phyloP scores from a whole-genome alignment of 2,797 vertebrate genomes.

The Chiloscyllium punctatum region DNA sequence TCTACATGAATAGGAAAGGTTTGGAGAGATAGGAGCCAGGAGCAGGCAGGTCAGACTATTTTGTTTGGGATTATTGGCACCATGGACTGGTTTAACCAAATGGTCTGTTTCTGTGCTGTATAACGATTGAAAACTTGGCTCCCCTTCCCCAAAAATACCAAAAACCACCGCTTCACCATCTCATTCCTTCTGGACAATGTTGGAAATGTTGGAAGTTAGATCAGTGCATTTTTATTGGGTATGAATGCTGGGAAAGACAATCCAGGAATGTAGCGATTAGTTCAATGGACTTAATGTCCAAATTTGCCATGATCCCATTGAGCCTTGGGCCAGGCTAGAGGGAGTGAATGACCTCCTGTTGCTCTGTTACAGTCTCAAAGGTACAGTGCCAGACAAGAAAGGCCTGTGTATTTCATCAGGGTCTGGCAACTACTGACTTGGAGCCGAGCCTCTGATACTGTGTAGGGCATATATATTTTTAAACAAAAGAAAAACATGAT shows the following conservation, averaged over 20 bases:
- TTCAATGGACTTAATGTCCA: not conserved
- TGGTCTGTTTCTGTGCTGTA: too few relatives aligned
- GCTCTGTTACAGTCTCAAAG: not conserved
- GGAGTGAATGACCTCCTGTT: not conserved
- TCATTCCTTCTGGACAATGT: too few relatives aligned
- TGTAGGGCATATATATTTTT: not conserved
- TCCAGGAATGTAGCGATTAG: not conserved
- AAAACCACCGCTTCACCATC: too few relatives aligned
- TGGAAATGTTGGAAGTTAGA: not conserved
- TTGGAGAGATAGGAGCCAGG: too few relatives aligned
- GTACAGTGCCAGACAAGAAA: not conserved
- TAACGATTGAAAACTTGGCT: too few relatives aligned
- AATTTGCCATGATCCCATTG: not conserved
- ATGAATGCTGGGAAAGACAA: too few relatives aligned
- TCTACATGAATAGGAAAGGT: too few relatives aligned
- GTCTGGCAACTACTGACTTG: not conserved
- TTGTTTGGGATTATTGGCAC: too few relatives aligned
- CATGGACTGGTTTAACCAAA: too few relatives aligned
- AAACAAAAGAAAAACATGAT: not conserved
- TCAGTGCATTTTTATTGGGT: not conserved
- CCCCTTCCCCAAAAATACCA: too few relatives aligned
- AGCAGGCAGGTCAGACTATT: too few relatives aligned
- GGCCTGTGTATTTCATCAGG: not conserved
- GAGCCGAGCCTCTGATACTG: not conserved
- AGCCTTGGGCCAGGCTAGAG: not conserved